Evolutionary conservation across 1,140 invertebrate genomes (phyloP), one percentile per base, ranked within the genome.

Genomic region (Heterodera carotae): DNA sequence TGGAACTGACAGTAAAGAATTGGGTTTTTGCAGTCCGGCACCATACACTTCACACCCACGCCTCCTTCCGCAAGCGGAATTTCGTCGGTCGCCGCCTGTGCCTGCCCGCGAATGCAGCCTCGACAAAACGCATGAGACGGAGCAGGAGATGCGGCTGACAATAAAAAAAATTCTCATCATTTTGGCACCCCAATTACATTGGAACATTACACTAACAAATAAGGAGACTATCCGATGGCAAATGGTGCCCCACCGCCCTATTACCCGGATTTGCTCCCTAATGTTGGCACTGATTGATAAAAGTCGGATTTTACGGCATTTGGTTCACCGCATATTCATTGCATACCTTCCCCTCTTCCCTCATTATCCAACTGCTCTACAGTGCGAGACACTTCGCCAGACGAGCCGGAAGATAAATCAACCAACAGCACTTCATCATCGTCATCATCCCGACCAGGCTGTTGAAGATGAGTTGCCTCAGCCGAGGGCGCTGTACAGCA

Each of bases 21-120:
- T 43, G 80, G 80, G 75, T 81, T 82, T 60, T 64, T 33, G 67
- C 80, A 81, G 12, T 56, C 74, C 12, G 66, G 62, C 8, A 64
- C 59, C 78, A 81, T 80, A 68, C 80, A 81, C 6, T 43, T 78
- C n/a, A 81, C 62, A 0, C 80, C 80, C 25, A 82, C 60, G n/a
- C 80, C 80, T 33, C 71, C 78, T 33, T 78, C 59, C 8, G 76
- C 79, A 29, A 80, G 60, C 33, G 79, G 79, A 43, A 75, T 68
- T 53, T 80, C 77, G 2, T 72, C 60, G 25, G 64, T 68, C 10
- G 79, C 79, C 22, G 79, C 79, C 36, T 36, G 29, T 33, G 79
- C 79, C 3, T 82, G 78, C 18, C 70, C 27, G 4, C 70, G 48
- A 25, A 80, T 67, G 39, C 79, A 80, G 2, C 62, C 48, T 1